Evolutionary conservation across 2,797 vertebrate species (phyloP), one percentile per base, ranked within the genome.

Genomic region (Eulemur mongoz): DNA sequence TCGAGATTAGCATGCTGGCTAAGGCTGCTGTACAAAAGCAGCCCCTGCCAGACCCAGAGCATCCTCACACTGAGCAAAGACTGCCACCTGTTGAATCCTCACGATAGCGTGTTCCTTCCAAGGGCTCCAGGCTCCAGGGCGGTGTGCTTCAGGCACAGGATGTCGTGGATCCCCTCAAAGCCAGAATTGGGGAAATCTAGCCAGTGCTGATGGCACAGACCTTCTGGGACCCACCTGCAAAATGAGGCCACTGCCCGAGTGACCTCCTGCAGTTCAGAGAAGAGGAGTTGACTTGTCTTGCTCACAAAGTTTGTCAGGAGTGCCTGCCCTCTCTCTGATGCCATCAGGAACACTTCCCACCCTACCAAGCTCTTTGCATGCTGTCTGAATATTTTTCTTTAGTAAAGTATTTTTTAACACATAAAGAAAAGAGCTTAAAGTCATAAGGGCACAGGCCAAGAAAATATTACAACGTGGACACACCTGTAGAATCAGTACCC

Each of bases 1-100:
- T 2, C 2, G 30, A 79, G 89, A 72, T 12, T 0, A 63, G 72
- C 61, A 3, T 45, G n/a, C 87, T 1, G 12, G 72, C 76, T 69
- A 8, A 50, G 0, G 2, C 4, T 2, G 38, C 38, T 4, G 7
- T 35, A 10, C 5, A 1, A 6, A 54, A 0, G 4, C 83, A 30
- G 90, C n/a, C 65, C n/a, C 1, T 13, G 52, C 12, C 0, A 43
- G 50, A 2, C 7, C 0, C 8, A 9, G 9, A 32, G 32, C 79
- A 7, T 12, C 69, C n/a, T 0, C 91, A 96, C 20, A 35, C 97
- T 95, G 78, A 92, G 96, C 89, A 35, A 97, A 98, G 92, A 97
- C 76, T 96, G 98, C 98, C 97, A 96, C 98, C 98, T 98, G 97
- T 98, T 97, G 98, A 97, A 75, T 91, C 70, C 95, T 89, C 12